Base-by-base conservation (phyloP, 2,888 invertebrate species). In the Geophilus truncorum region DNA sequence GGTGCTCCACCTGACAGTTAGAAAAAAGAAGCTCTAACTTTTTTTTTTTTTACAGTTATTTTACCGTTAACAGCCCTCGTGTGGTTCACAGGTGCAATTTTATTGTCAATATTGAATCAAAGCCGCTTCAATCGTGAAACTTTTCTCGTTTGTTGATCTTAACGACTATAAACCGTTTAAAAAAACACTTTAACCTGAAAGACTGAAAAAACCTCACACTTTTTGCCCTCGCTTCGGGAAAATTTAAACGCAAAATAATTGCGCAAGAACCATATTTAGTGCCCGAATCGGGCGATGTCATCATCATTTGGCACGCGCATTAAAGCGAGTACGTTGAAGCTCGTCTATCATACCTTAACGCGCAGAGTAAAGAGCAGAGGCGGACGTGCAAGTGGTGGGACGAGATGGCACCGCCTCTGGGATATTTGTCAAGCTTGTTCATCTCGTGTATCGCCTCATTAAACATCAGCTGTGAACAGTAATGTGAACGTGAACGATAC, bases 261-360 rank as follows among this genome's bases (percentile, higher is more conserved):
- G 15, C n/a, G n/a, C 51, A 51, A 51, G 7, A 2, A 0, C 18
- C 51, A n/a, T 51, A 51, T 51, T 51, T 51, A 51, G 51, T 51
- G 51, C 51, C 3, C 1, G 51, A 51, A 5, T 21, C 18, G 18
- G 18, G n/a, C 10, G n/a, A 28, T 70, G 28, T 70, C 70, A 70
- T 70, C 70, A 70, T 70, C 70, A 70, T 70, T 70, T 70, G 70
- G 70, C 70, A 70, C 70, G 57, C 57, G 6, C 70, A 70, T 70
- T 70, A 70, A n/a, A n/a, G 70, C 7, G 25, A 70, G 51, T 7
- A 21, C 21, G n/a, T 1, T 1, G 18, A 5, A 51, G 70, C 70
- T 70, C 28, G 28, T 70, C 28, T 70, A 70, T 70, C 28, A 25
- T 28, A 70, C 28, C 70, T 28, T 28, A 70, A 28, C 28, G 70